Conservation (phyloP, 2,888 invertebrate species). For the Nemotelus nigrinus region DNA sequence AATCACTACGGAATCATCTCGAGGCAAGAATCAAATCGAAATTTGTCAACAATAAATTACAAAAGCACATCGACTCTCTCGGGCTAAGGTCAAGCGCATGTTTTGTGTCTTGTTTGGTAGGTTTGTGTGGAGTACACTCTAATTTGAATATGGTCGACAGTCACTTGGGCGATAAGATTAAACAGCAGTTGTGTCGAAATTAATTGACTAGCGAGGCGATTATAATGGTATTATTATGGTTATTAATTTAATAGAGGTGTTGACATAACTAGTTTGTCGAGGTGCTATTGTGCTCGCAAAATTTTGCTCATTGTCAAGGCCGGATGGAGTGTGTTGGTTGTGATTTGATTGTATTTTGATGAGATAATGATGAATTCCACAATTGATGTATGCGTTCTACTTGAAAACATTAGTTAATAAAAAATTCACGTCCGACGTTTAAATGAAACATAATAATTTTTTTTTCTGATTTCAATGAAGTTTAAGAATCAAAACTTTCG, state of each 20-base stretch:
- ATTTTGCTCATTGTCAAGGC: no score
- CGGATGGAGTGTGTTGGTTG: no score
- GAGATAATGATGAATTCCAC: no score
- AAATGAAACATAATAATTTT: no score
- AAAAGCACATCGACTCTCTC: neutral
- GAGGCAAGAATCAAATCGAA: neutral
- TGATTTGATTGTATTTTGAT: no score
- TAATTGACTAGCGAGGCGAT: constrained; percentile 7
- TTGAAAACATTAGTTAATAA: no score
- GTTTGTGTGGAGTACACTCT: neutral
- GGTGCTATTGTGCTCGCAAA: no score
- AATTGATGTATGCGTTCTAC: no score
- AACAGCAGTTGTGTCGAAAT: constrained; percentile 7
- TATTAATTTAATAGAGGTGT: constrained; percentile 3
- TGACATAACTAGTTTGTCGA: neutral
- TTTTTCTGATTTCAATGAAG: no score
- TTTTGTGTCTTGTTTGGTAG: constrained; percentile 2
- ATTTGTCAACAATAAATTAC: constrained; percentile 34
- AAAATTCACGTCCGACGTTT: no score
- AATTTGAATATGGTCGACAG: constrained; percentile 36
- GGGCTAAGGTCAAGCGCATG: constrained; percentile 31
- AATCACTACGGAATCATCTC: no score
- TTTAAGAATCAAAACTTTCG: no score
- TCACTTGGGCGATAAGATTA: constrained; percentile 3
- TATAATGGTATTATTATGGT: neutral